A percentile compares a stretch with the other conserved stretches of the same genome.
Evolutionary conservation across 2,113 vertebrate genomes (phyloP).

Genomic region (Gasterosteus nipponicus): DNA sequence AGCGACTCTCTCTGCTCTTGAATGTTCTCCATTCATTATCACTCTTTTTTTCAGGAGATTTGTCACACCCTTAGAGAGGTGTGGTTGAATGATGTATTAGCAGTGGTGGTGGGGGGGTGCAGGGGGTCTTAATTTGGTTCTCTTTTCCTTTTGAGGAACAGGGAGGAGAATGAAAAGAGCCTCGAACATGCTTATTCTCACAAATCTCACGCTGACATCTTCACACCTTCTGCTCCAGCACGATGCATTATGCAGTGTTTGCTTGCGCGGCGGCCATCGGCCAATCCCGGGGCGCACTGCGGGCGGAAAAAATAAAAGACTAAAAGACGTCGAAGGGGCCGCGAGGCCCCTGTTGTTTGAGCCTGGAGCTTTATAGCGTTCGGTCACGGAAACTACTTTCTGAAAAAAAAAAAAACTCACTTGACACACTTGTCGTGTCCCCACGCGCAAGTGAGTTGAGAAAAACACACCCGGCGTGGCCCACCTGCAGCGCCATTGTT

Average conservation of each 20-base stretch:
- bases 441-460: slow-evolving; percentile 15
- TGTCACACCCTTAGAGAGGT: slow-evolving; percentile 52
- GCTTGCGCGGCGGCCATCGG: slow-evolving; percentile 31
- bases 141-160: slow-evolving; percentile 15
- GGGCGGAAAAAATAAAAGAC: slow-evolving; percentile 15
- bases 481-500: slow-evolving; percentile 37
- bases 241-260: slow-evolving; percentile 77
- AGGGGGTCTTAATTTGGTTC: slow-evolving; percentile 20
- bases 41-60: slow-evolving; percentile 62
- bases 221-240: slow-evolving; percentile 53
- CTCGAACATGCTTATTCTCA: slow-evolving; percentile 46
- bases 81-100: slow-evolving; percentile 34
- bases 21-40: slow-evolving; percentile 69
- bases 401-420: background rate
- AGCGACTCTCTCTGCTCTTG: slow-evolving; percentile 4
- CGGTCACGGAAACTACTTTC: background rate
- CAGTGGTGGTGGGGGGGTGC: slow-evolving; percentile 15
- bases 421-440: background rate
- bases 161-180: slow-evolving; percentile 40
- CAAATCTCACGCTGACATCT: slow-evolving; percentile 52
- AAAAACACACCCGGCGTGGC: slow-evolving; percentile 30
- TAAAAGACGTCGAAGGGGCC: background rate
- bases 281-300: slow-evolving; percentile 27
- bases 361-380: background rate
- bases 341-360: background rate